Evolutionary conservation across 35 echinoderm and acorn worm species (phyloP), one percentile per base, ranked within the genome.

Genomic region (Amphiura filiformis): DNA sequence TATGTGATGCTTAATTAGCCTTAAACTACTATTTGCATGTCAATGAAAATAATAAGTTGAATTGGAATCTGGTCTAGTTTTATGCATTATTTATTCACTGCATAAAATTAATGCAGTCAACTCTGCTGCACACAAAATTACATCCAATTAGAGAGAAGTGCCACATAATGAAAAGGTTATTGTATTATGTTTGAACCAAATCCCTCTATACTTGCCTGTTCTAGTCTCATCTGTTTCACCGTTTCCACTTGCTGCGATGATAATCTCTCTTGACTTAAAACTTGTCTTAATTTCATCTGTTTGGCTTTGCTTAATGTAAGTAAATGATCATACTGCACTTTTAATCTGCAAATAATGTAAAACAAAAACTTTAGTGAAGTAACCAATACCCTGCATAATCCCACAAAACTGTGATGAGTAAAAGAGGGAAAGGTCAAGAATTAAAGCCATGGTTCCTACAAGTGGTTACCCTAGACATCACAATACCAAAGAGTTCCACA

Each of bases 271-370:
- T 87, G 83, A 39, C 77, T 89, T 35, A 70, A 41, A 13, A 52
- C n/a, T 56, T 84, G 81, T 65, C 86, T 86, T 33, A 99, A 80
- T 83, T 86, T 94, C 2, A 87, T 92, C 38, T 94, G 89, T 42
- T n/a, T 99, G 28, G 93, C 47, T 32, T 86, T 93, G 81, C 96
- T 92, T 78, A 93, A 56, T 28, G 87, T 89, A 37, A 99, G 65
- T 26, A 94, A 77, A 57, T 93, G 90, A 32, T 99, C 84, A 35
- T 90, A n/a, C 80, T 99, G 93, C 26, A 87, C 78, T 39, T 95
- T 77, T 40, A 99, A 64, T 85, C 96, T 99, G 87, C 36, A 79
- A 78, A 81, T n/a, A n/a, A n/a, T 9, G 85, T 78, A 80, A 39
- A 36, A 40, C 81, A 36, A 75, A 30, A 38, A 17, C 22, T 28